A percentile compares a stretch with the other conserved stretches of the same genome.
Conservation (phyloP, 2,113 vertebrate species). For the Rhinolophus sinicus region DNA sequence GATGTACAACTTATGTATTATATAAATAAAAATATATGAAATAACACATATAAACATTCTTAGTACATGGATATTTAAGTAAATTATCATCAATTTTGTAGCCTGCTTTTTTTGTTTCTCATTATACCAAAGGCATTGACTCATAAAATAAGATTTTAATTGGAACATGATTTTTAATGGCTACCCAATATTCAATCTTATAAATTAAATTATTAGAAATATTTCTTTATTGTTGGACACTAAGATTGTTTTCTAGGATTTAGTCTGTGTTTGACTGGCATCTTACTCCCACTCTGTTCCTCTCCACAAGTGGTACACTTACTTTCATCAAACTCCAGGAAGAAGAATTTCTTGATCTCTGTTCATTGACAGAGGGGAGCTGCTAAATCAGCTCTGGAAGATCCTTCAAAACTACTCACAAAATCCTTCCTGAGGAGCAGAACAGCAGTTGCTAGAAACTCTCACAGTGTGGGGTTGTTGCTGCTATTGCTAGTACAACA, state of each 20-base stretch:
- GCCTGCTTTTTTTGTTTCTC: not conserved
- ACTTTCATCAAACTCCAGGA: not conserved
- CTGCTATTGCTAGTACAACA: not conserved
- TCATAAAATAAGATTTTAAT: slow-evolving; percentile 28
- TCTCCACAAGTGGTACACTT: not conserved
- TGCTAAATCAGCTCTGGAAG: not conserved
- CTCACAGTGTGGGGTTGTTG: not conserved
- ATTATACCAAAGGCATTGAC: not conserved
- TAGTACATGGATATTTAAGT: not conserved
- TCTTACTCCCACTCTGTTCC: too few relatives aligned
- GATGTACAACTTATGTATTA: not conserved
- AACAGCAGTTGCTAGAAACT: not conserved
- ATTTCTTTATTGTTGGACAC: not conserved
- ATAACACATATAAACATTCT: not conserved
- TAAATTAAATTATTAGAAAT: not conserved
- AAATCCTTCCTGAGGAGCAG: not conserved
- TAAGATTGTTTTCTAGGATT: not conserved
- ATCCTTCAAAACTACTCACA: not conserved
- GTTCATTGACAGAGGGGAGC: not conserved
- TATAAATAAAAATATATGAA: not conserved
- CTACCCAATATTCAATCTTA: not conserved
- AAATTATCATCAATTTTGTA: slow-evolving; percentile 2
- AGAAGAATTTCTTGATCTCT: not conserved
- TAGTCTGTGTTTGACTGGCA: not conserved
- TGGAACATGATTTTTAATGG: slow-evolving; percentile 25